Evolutionary conservation across 2,797 vertebrate genomes (phyloP).

Genomic region (Gallinago solitaria): DNA sequence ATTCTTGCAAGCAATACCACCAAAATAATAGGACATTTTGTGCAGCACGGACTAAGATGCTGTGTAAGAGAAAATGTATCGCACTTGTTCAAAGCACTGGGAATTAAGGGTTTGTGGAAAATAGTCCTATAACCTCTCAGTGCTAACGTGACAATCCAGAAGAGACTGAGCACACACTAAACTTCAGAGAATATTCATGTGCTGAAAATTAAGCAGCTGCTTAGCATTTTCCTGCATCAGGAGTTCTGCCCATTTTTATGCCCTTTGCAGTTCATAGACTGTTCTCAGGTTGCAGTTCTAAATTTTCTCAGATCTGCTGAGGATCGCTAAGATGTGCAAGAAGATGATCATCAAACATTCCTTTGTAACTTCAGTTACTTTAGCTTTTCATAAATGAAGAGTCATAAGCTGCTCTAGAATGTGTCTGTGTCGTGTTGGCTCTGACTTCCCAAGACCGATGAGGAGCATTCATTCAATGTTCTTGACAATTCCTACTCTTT

Average conservation of each 20-base stretch:
- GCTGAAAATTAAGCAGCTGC: neutral
- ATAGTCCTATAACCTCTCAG: neutral
- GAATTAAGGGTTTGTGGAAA: neutral
- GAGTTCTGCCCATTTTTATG: neutral
- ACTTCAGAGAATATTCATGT: neutral
- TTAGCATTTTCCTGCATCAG: neutral
- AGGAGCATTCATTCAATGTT: neutral
- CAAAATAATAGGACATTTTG: neutral
- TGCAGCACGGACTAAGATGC: neutral
- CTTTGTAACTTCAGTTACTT: neutral
- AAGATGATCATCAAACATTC: neutral
- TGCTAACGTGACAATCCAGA: neutral
- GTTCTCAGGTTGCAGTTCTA: neutral
- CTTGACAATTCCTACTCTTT: neutral
- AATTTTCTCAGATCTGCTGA: neutral
- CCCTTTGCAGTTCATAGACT: neutral
- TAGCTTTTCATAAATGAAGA: neutral
- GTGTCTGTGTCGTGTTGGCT: neutral
- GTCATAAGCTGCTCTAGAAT: neutral
- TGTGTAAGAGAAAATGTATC: neutral
- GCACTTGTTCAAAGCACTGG: neutral
- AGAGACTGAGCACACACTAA: neutral
- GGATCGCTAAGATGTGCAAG: neutral
- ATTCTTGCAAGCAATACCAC: neutral
- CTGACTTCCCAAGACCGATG: neutral